These are phyloP conservation scores for Gymnoscopelus braueri DNA, from an alignment of 2,797 vertebrate species.

Conservation along the genomic window DNA sequence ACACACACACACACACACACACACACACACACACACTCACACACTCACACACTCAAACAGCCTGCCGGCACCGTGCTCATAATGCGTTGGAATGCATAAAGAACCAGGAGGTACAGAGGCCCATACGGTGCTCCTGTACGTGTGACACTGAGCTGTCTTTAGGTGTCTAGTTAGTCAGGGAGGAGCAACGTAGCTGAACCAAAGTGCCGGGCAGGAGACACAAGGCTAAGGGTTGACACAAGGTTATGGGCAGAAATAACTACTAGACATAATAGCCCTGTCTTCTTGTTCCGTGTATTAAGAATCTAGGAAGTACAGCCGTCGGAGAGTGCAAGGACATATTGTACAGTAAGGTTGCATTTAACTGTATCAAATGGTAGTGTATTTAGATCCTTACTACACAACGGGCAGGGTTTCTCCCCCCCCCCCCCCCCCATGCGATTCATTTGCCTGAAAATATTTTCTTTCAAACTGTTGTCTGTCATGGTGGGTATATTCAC, in stretches of 20 bases:
- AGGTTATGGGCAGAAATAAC: background rate
- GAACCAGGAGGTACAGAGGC: conserved; percentile 23
- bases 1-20: too few relatives aligned
- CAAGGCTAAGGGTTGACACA: conserved; percentile 5
- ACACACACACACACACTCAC: conserved; percentile 1
- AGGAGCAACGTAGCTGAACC: conserved; percentile 33
- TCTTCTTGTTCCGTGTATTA: background rate
- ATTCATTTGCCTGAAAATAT: too few relatives aligned
- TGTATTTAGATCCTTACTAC: too few relatives aligned
- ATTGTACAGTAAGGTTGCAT: too few relatives aligned
- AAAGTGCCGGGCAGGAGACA: conserved; percentile 33
- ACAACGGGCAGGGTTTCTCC: too few relatives aligned
- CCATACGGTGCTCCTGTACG: conserved; percentile 44
- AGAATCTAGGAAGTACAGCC: background rate
- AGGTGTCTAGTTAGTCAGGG: conserved; percentile 43
- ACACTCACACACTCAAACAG: too few relatives aligned
- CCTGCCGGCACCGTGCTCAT: conserved; percentile 50
- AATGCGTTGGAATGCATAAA: conserved; percentile 66
- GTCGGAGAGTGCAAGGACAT: too few relatives aligned
- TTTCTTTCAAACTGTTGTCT: too few relatives aligned
- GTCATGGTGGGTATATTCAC: too few relatives aligned
- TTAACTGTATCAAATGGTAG: too few relatives aligned
- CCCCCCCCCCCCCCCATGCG: too few relatives aligned
- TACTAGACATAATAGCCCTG: background rate
- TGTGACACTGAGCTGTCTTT: conserved; percentile 55